Evolutionary conservation across 2,888 invertebrate species (phyloP), one percentile per base, ranked within the genome.

Genomic region (Nasonia oneida): DNA sequence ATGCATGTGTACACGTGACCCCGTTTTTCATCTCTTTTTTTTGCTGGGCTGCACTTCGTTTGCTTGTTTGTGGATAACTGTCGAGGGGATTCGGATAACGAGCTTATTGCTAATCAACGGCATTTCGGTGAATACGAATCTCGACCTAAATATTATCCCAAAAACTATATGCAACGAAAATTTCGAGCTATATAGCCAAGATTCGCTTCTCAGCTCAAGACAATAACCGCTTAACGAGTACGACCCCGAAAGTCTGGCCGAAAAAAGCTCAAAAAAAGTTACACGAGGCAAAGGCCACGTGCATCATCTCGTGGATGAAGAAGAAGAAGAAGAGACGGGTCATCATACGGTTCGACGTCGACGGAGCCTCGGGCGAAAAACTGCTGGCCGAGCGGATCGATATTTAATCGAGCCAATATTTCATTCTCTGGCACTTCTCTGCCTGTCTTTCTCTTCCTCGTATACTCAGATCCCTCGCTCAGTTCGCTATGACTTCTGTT

Each of bases 341-440:
- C 42, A 42, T 42, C 42, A 42, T 42, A 42, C 42, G 8, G 42
- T 42, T 42, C 42, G 10, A 8, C 42, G 42, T 8, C 42, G 8
- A 10, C 12, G 10, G 47, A 47, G 47, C 47, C 47, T 47, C 47
- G 2, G 33, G 70, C 57, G 74, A 82, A 61, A 85, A 78, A 74
- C 85, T 79, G 74, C 37, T 71, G 71, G 71, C 18, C 64, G 71
- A 33, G 42, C 74, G 53, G 83, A 85, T 87, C 87, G 84, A 87
- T 82, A 84, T 80, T 84, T 87, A 87, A 87, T 87, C 82, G 84
- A 87, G 87, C 79, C 87, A 75, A 82, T 87, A 76, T 80, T 84
- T 85, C 84, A 84, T 75, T 80, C 53, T n/a, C 23, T 77, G 15
- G 6, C 29, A 18, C 23, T 76, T 64, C 64, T 67, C 74, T 39